Conservation (phyloP, 2,113 vertebrate species). For the Pedetes capensis region DNA sequence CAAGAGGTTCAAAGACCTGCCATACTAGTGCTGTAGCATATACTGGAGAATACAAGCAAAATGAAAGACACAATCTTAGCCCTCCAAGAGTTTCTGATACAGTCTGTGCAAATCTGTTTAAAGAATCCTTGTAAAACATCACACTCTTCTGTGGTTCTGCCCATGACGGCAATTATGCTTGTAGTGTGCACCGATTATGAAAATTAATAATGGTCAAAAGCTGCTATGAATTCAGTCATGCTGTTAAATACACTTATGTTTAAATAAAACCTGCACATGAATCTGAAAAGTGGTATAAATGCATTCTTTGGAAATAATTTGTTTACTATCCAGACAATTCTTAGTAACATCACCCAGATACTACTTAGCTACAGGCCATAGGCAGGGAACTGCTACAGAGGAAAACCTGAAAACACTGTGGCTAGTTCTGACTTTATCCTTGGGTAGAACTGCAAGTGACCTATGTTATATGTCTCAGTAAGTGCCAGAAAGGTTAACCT, state of each 20-base stretch:
- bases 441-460: background rate
- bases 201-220: conserved; percentile 12
- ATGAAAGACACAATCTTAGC: background rate
- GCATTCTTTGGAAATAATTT: conserved; percentile 13
- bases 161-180: background rate
- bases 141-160: conserved; percentile 5
- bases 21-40: background rate
- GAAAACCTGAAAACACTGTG: background rate
- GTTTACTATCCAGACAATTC: background rate
- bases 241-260: background rate
- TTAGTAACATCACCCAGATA: background rate
- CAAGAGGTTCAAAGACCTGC: background rate
- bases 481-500: background rate
- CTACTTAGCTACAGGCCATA: background rate
- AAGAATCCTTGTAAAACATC: background rate
- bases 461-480: background rate
- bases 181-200: conserved; percentile 5
- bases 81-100: background rate
- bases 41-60: background rate
- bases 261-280: background rate
- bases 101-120: background rate
- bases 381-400: background rate
- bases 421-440: background rate
- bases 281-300: conserved; percentile 1
- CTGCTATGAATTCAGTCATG: background rate